Evolutionary conservation across 2,888 invertebrate genomes (phyloP).

Genomic region (Pheosia tremula): DNA sequence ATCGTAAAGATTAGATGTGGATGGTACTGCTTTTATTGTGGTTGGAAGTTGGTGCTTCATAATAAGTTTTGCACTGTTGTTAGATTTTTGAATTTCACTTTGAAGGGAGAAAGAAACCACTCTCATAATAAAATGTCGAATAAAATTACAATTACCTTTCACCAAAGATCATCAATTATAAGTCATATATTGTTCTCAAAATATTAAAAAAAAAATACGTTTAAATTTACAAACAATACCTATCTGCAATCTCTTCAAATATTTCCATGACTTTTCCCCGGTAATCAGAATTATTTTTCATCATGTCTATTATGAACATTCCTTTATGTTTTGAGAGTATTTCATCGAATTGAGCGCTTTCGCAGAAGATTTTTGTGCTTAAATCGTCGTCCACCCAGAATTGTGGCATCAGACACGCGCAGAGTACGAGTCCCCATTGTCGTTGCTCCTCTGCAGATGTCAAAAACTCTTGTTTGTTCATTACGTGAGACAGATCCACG

Average conservation of each 20-base stretch:
- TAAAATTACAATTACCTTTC: no score
- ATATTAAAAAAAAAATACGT: conserved; percentile 41
- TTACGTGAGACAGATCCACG: conserved; percentile 64
- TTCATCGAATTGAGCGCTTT: conserved; percentile 80
- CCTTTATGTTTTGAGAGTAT: conserved; percentile 82
- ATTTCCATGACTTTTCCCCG: conserved; percentile 78
- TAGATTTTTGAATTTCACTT: no score
- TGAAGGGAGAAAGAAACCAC: no score
- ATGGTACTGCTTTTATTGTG: background rate
- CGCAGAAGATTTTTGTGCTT: conserved; percentile 70
- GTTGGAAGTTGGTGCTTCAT: no score
- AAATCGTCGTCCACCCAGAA: conserved; percentile 81
- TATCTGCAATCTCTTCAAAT: conserved; percentile 82
- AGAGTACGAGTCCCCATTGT: conserved; percentile 81
- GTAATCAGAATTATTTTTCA: conserved; percentile 76
- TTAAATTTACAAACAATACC: conserved; percentile 74
- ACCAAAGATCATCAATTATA: no score
- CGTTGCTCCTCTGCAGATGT: conserved; percentile 76
- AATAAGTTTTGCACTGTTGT: no score
- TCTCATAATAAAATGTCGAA: no score
- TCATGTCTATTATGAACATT: conserved; percentile 82
- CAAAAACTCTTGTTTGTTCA: conserved; percentile 72
- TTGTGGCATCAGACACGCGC: conserved; percentile 80
- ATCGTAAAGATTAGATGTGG: background rate
- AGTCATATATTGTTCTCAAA: no score